Evolutionary conservation across 2,113 vertebrate genomes (phyloP).

Genomic region (Gallinago jamesoni): DNA sequence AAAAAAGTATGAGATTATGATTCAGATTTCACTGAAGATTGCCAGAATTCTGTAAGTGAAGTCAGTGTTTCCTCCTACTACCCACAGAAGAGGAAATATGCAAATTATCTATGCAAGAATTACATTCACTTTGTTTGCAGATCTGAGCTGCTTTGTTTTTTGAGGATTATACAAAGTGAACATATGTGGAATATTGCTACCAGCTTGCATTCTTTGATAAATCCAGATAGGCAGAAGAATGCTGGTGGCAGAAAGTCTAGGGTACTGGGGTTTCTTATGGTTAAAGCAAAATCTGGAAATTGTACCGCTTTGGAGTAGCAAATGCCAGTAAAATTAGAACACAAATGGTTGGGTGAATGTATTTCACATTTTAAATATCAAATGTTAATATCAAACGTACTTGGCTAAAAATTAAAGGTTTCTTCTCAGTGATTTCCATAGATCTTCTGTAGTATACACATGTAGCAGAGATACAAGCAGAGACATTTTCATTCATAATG

Average conservation of each 20-base stretch:
- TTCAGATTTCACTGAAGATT: not conserved
- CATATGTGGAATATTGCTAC: constrained; percentile 42
- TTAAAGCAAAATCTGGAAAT: not conserved
- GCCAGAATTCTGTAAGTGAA: not conserved
- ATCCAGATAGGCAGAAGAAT: constrained; percentile 51
- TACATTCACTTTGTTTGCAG: not conserved
- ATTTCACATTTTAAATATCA: not conserved
- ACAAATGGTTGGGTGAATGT: not conserved
- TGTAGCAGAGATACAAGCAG: not conserved
- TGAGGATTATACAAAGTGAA: constrained; percentile 53
- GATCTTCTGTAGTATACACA: not conserved
- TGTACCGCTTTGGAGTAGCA: not conserved
- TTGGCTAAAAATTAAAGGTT: not conserved
- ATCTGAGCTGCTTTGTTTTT: constrained; percentile 21
- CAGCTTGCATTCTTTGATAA: constrained; percentile 56
- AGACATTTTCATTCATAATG: not conserved
- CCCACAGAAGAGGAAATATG: not conserved
- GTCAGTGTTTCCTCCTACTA: not conserved
- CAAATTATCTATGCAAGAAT: not conserved
- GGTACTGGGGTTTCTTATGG: not conserved
- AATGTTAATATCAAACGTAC: not conserved
- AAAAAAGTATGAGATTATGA: not conserved
- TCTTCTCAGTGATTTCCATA: not conserved
- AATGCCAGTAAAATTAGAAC: not conserved
- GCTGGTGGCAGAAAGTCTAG: constrained; percentile 43